Conservation (phyloP, 2,113 vertebrate genomes). For the Empidonax traillii region DNA sequence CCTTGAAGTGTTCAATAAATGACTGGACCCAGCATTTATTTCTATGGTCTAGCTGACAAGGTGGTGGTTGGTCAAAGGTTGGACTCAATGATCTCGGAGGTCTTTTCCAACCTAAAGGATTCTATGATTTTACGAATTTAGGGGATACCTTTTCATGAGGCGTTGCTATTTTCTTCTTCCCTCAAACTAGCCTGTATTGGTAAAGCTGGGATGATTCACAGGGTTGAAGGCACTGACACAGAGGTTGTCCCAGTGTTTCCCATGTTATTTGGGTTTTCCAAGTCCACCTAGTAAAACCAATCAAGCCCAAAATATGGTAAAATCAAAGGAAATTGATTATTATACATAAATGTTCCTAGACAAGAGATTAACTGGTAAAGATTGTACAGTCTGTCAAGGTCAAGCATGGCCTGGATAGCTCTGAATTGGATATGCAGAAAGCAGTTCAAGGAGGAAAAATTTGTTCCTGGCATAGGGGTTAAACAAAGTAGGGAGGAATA, state of each 20-base stretch:
- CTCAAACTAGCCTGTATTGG: background rate
- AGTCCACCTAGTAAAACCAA: background rate
- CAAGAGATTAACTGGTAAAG: background rate
- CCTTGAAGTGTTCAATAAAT: background rate
- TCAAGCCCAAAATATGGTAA: background rate
- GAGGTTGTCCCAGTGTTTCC: background rate
- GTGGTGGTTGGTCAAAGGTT: no score
- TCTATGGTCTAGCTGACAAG: background rate
- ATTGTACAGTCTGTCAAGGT: background rate
- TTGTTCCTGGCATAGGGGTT: background rate
- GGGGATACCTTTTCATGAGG: background rate
- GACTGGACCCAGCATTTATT: background rate
- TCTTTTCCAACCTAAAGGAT: background rate
- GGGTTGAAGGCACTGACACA: background rate
- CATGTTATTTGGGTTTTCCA: background rate
- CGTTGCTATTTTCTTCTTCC: background rate
- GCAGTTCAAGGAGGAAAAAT: background rate
- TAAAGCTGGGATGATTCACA: background rate
- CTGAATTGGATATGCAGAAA: background rate
- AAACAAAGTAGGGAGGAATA: background rate
- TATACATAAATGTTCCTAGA: background rate
- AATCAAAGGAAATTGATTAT: background rate
- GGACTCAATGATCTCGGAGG: background rate
- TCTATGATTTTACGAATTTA: background rate
- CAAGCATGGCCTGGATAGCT: background rate